Evolutionary conservation across 2,888 invertebrate genomes (phyloP).

Genomic region (Tachina lurida): DNA sequence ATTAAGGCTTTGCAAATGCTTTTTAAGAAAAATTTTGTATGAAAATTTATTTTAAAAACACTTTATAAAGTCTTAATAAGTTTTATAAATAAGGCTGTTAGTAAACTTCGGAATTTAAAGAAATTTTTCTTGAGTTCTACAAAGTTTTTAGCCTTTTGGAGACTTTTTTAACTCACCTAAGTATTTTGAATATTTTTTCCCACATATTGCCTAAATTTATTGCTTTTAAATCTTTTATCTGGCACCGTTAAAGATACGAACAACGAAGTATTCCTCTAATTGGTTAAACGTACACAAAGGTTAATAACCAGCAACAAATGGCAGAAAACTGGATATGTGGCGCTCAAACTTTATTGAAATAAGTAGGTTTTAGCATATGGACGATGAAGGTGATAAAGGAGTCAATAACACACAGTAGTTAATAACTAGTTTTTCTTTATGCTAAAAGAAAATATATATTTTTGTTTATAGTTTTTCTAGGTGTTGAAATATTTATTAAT

Average conservation of each 20-base stretch:
- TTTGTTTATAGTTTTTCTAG: conserved; percentile 11
- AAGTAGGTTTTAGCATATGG: conserved; percentile 59
- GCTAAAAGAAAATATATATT: not conserved
- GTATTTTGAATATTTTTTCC: conserved; percentile 50
- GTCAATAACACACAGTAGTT: conserved; percentile 10
- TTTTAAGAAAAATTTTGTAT: too few species aligned
- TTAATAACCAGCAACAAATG: conserved; percentile 60
- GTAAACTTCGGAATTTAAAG: not conserved
- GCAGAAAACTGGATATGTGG: conserved; percentile 41
- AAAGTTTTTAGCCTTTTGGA: not conserved
- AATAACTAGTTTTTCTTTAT: conserved; percentile 39
- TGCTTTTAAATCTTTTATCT: not conserved
- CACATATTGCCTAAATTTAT: conserved; percentile 32
- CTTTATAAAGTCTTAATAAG: too few species aligned
- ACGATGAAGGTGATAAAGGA: conserved; percentile 37
- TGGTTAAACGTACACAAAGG: conserved; percentile 50
- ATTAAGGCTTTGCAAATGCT: too few species aligned
- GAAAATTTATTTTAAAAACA: too few species aligned
- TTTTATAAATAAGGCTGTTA: too few species aligned
- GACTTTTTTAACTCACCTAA: conserved; percentile 48
- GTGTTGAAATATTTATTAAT: not conserved
- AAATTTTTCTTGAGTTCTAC: not conserved
- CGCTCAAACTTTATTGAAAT: conserved; percentile 45
- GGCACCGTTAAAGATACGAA: conserved; percentile 29
- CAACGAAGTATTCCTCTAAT: conserved; percentile 53